Percentiles rank a stretch among this genome's conserved stretches.
phyloP scores from a whole-genome alignment of 1,140 invertebrate species.

The Meloidogyne hapla region DNA sequence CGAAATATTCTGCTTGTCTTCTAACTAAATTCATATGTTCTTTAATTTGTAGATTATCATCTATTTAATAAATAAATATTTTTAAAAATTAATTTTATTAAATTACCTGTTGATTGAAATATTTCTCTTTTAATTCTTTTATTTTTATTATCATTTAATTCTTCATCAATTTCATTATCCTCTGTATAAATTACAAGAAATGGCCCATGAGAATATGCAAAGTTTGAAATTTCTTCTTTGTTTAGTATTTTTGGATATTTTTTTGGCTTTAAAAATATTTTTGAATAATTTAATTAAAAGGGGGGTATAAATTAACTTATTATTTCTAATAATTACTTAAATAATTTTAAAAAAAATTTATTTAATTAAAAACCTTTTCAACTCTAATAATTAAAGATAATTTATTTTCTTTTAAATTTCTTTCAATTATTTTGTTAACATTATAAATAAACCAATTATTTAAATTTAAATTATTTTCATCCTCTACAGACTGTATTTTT shows the following conservation, averaged over 20 bases:
- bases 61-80: background rate
- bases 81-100: background rate
- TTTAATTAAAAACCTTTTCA: background rate
- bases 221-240: background rate
- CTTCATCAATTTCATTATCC: background rate
- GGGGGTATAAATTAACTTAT: too few relatives aligned
- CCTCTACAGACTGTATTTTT: background rate
- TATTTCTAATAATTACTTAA: background rate
- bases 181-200: conserved; percentile 25
- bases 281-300: too few relatives aligned
- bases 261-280: background rate
- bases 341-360: background rate
- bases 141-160: background rate
- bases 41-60: background rate
- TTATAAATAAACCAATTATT: background rate
- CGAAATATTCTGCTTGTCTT: conserved; percentile 25
- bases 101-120: background rate
- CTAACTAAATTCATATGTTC: conserved; percentile 13
- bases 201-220: conserved; percentile 9
- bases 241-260: background rate
- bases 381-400: background rate
- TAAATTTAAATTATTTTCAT: background rate
- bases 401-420: background rate
- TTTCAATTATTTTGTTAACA: background rate
- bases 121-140: background rate